These are phyloP conservation scores for Podilymbus podiceps DNA, from an alignment of 2,113 vertebrate genomes.

Conservation along the genomic window DNA sequence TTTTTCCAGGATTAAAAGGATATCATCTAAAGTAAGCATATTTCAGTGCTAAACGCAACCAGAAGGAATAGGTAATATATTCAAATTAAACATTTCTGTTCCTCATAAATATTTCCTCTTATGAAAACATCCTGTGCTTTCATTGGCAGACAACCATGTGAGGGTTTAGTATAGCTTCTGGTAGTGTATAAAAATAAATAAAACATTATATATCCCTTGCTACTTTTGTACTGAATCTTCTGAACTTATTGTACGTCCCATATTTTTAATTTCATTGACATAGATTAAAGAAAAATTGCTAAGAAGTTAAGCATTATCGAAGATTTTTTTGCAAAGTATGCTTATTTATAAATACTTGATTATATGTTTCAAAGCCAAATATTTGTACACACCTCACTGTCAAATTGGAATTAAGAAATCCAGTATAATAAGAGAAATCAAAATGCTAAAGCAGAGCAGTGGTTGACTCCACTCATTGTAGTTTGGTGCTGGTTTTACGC, in stretches of 20 bases:
- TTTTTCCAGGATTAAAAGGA: not conserved
- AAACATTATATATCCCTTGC: not conserved
- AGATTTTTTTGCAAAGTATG: not conserved
- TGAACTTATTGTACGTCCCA: not conserved
- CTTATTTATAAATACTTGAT: not conserved
- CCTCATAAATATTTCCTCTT: not conserved
- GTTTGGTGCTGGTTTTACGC: not conserved
- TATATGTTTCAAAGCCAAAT: not conserved
- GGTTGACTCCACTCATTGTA: not conserved
- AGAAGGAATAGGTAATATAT: not conserved
- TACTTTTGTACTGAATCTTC: not conserved
- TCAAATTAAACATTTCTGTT: not conserved
- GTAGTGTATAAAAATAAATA: not conserved
- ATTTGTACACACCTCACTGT: not conserved
- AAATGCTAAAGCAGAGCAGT: not conserved
- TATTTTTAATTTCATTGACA: not conserved
- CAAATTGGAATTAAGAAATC: not conserved
- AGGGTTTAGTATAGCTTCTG: not conserved
- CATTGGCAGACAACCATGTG: not conserved
- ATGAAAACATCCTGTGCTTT: not conserved
- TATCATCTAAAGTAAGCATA: not conserved
- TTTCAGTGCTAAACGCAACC: not conserved
- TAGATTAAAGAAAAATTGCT: not conserved
- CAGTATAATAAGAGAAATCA: not conserved
- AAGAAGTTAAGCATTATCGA: not conserved